Base-by-base conservation (phyloP, 2,888 invertebrate species). In the Diploptera punctata region DNA sequence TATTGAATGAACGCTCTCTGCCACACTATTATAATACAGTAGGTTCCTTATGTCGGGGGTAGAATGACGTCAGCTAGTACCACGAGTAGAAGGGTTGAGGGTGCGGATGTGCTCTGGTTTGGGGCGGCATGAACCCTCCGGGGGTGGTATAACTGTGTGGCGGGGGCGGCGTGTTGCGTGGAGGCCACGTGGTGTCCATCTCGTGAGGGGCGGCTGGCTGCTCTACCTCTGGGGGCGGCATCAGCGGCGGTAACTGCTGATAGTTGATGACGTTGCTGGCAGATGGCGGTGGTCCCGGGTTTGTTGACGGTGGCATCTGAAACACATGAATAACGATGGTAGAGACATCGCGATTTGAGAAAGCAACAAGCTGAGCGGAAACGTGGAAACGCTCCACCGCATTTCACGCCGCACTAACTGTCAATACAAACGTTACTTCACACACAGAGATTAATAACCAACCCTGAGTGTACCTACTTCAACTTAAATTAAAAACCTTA, bases 341-440 rank as follows among this genome's bases (percentile, higher is more conserved):
- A 10, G 5, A 5, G 33, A 33, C 33, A 33, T 33, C 33, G 5
- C 33, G n/a, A n/a, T 33, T 33, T 33, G 57, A 29, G 57, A 57
- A 57, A 57, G 57, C 57, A n/a, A 29, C 29, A 65, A 65, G 10
- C 47, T 65, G 65, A 21, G 65, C 65, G 65, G 65, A 65, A 65
- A 65, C 33, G 65, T 65, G 65, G 26, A 47, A 65, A 44, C 38
- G 44, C n/a, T 26, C 57, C 26, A 57, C 57, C 26, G n/a, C n/a
- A n/a, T n/a, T n/a, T n/a, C n/a, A n/a, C n/a, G n/a, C n/a, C n/a
- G n/a, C n/a, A n/a, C n/a, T n/a, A n/a, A n/a, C n/a, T n/a, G n/a
- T n/a, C n/a, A n/a, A n/a, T n/a, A n/a, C n/a, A n/a, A n/a, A n/a
- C n/a, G n/a, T n/a, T n/a, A n/a, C n/a, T n/a, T n/a, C n/a, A n/a